Evolutionary conservation across 2,113 vertebrate genomes (phyloP).

Genomic region (Pontoporia blainvillei): DNA sequence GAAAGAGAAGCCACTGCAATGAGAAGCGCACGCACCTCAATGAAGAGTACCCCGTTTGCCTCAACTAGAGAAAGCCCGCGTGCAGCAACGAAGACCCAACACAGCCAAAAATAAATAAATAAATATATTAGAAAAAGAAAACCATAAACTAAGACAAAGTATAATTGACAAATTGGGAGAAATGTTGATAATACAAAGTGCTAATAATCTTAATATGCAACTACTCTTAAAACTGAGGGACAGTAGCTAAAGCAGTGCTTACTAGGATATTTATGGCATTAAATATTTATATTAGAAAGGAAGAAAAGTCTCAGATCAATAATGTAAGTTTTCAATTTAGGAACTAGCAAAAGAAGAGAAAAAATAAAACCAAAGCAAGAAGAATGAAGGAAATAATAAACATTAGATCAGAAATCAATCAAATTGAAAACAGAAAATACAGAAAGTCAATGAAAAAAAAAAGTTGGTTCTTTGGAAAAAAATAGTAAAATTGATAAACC

Average conservation of each 20-base stretch:
- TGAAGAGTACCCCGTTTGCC: too few species aligned
- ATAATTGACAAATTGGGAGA: neutral
- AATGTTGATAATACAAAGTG: neutral
- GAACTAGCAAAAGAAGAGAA: neutral
- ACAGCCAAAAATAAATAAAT: too few species aligned
- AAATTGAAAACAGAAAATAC: neutral
- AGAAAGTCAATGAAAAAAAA: neutral
- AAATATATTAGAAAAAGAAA: neutral
- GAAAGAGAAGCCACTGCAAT: too few species aligned
- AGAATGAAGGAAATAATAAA: neutral
- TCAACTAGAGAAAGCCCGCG: too few species aligned
- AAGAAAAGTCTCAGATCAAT: conserved; percentile 47
- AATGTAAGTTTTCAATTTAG: conserved; percentile 36
- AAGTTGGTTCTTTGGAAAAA: neutral
- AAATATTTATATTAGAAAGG: conserved; percentile 59
- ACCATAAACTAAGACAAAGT: neutral
- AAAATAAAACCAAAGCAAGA: conserved; percentile 26
- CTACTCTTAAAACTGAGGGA: neutral
- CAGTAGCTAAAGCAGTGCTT: neutral
- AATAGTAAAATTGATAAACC: neutral
- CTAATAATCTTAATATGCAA: conserved; percentile 23
- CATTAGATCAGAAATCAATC: neutral
- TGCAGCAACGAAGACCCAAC: too few species aligned
- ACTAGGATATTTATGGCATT: conserved; percentile 15
- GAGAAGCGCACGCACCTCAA: too few species aligned